Conservation (phyloP, 2,888 invertebrate species). For the Xestia rhomboidea region DNA sequence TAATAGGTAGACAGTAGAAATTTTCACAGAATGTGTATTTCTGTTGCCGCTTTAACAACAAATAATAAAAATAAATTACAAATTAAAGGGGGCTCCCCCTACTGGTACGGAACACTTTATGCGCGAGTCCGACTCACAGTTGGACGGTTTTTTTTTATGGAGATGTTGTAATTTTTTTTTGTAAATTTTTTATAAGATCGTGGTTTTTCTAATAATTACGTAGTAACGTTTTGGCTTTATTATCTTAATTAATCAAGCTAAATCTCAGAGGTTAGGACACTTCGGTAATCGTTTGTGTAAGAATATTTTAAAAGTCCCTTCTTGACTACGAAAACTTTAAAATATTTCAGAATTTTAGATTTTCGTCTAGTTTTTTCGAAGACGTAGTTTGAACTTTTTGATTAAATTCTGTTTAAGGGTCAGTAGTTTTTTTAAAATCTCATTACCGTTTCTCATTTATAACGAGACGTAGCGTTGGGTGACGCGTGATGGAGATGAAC, state of each 20-base stretch:
- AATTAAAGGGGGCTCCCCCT: too few relatives aligned
- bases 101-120: too few relatives aligned
- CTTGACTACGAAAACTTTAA: neutral
- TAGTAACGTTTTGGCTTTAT: neutral
- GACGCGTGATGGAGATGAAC: too few relatives aligned
- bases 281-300: neutral
- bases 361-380: slow-evolving; percentile 3
- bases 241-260: neutral
- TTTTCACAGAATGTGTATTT: too few relatives aligned
- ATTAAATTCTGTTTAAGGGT: slow-evolving; percentile 37
- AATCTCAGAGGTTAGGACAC: neutral
- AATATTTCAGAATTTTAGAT: neutral
- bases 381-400: slow-evolving; percentile 24
- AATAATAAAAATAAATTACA: too few relatives aligned
- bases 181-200: neutral
- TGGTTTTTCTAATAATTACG: neutral
- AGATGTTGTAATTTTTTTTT: neutral
- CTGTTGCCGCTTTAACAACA: too few relatives aligned
- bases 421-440: slow-evolving; percentile 1
- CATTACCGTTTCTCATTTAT: slow-evolving; percentile 3
- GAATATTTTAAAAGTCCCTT: slow-evolving; percentile 11
- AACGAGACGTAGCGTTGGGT: neutral
- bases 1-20: too few relatives aligned
- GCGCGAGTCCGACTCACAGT: too few relatives aligned
- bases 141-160: neutral